phyloP scores from a whole-genome alignment of 1,140 invertebrate genomes.

The Oncopodura yosiiana region DNA sequence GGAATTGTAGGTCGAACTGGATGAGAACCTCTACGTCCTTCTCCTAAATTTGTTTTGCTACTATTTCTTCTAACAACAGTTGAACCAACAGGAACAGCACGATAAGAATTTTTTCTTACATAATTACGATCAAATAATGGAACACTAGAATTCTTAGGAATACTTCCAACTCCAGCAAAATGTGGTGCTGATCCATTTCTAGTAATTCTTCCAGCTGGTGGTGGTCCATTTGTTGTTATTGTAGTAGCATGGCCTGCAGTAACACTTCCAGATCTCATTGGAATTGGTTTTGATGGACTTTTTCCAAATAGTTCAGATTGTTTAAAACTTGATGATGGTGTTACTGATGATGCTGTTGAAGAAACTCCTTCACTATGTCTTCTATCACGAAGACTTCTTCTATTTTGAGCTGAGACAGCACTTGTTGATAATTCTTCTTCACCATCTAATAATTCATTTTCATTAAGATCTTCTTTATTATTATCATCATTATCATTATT shows the following conservation, averaged over 20 bases:
- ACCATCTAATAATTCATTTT: not conserved
- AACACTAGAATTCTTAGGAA: slow-evolving; percentile 77
- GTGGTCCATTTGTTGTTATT: slow-evolving; percentile 1
- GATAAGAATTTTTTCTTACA: slow-evolving; percentile 25
- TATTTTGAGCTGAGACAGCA: slow-evolving; percentile 8
- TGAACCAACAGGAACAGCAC: slow-evolving; percentile 30
- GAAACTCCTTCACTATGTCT: slow-evolving; percentile 29
- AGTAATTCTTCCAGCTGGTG: slow-evolving; percentile 26
- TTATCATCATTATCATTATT: slow-evolving; percentile 2
- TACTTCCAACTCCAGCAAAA: slow-evolving; percentile 32
- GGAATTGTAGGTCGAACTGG: slow-evolving; percentile 20
- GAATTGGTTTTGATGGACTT: slow-evolving; percentile 20
- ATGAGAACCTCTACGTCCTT: slow-evolving; percentile 18
- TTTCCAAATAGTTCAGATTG: slow-evolving; percentile 5
- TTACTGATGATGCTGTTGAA: slow-evolving; percentile 9
- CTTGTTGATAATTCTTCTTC: slow-evolving; percentile 14
- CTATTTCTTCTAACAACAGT: not conserved
- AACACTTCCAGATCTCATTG: slow-evolving; percentile 18
- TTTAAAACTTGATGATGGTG: slow-evolving; percentile 19
- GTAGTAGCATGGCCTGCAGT: slow-evolving; percentile 6
- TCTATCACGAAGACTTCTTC: slow-evolving; percentile 13
- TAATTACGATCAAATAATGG: slow-evolving; percentile 74
- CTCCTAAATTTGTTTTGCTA: slow-evolving; percentile 31
- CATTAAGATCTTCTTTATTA: not conserved
- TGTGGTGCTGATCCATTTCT: slow-evolving; percentile 35